Base-by-base conservation (phyloP, 2,888 invertebrate genomes). In the Leptogaster cylindrica region DNA sequence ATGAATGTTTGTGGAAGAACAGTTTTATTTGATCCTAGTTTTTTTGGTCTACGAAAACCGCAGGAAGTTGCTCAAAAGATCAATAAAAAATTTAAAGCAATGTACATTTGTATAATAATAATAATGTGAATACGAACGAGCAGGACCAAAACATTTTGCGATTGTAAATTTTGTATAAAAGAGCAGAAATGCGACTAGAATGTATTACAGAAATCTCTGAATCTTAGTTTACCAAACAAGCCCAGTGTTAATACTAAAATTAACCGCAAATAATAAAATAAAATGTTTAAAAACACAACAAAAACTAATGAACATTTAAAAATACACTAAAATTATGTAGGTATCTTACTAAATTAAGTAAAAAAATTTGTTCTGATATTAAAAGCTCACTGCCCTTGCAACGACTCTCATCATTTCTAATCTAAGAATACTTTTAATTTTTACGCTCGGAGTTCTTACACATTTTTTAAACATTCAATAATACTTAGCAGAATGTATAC, bases 341-440 rank as follows among this genome's bases (percentile, higher is more conserved):
- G 39, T 31, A 39, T 55, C 36, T 39, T 31, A 36, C 55, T 55
- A 16, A 36, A 23, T 55, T 55, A 55, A 55, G 10, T 36, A 39
- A 52, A 39, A 55, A 55, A n/a, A n/a, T n/a, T n/a, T n/a, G n/a
- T n/a, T n/a, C 36, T 36, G 36, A 36, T 14, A 23, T 55, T 44
- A 61, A 44, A 12, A 41, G 27, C 44, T 39, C 14, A 44, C 61
- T 44, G 41, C 39, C 58, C 41, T 58, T 58, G 27, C 58, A 58
- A 58, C 58, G 41, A 61, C 44, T 28, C 41, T 44, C 61, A 27
- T 28, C 27, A 14, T 39, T 48, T 44, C 61, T 61, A 61, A 44
- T 44, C 61, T 61, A 61, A 61, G 44, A 61, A 61, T 61, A 61
- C 61, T 61, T 55, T 36, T 36, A 39, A 55, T 55, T 55, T 55